A percentile compares a stretch with the other conserved stretches of the same genome.
phyloP scores from a whole-genome alignment of 1,140 invertebrate genomes.

The Carposina sasakii region DNA sequence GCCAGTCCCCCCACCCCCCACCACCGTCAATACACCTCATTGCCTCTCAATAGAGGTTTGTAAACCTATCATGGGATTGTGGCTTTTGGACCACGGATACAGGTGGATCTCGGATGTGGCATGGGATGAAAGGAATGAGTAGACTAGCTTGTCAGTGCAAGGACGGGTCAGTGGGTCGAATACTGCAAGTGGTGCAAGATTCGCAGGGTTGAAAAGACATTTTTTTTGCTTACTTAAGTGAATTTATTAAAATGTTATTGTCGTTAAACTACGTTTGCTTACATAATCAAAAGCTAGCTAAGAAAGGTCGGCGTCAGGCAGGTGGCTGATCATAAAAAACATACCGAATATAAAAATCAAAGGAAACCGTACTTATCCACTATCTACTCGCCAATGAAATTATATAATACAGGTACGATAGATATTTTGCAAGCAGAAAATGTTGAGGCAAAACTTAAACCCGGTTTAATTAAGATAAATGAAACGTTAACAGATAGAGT shows the following conservation, averaged over 20 bases:
- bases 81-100: too few relatives aligned
- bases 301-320: not conserved
- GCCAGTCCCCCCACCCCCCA: slow-evolving; percentile 32
- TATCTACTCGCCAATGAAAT: not conserved
- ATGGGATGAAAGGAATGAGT: too few relatives aligned
- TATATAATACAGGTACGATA: not conserved
- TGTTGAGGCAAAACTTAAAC: slow-evolving; percentile 3
- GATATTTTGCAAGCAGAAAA: not conserved
- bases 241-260: too few relatives aligned
- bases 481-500: slow-evolving; percentile 34
- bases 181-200: too few relatives aligned
- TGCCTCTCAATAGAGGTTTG: slow-evolving; percentile 28
- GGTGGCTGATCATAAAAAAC: not conserved
- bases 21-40: slow-evolving; percentile 25
- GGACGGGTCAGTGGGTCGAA: too few relatives aligned
- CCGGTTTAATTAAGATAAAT: slow-evolving; percentile 30
- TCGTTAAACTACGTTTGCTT: not conserved
- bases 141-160: too few relatives aligned
- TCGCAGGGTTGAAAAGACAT: too few relatives aligned
- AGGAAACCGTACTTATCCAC: not conserved
- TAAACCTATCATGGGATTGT: too few relatives aligned
- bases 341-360: slow-evolving; percentile 1
- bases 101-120: too few relatives aligned
- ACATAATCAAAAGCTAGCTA: not conserved
- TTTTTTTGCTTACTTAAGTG: too few relatives aligned